A percentile compares a stretch with the other conserved stretches of the same genome.
Conservation (phyloP, 2,113 vertebrate genomes). For the Solenodon paradoxus region DNA sequence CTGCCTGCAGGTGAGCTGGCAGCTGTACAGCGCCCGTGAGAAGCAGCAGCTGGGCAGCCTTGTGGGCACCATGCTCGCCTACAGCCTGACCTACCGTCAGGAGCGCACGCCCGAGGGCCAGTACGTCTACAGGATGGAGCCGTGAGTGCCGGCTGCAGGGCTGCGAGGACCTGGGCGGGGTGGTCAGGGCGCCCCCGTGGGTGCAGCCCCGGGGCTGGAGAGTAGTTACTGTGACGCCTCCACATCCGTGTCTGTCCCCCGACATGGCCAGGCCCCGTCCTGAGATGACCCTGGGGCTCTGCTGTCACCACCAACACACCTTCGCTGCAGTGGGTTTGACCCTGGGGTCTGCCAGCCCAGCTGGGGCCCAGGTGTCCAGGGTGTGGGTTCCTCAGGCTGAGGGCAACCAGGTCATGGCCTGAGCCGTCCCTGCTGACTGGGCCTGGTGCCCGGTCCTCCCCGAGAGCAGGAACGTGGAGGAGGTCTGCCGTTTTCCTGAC, state of each 20-base stretch:
- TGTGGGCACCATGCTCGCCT: constrained; percentile 94
- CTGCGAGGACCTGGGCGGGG: fast-evolving
- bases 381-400: too few species aligned
- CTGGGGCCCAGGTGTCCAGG: too few species aligned
- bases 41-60: constrained; percentile 93
- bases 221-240: too few species aligned
- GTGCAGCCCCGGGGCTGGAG: too few species aligned
- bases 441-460: fast-evolving
- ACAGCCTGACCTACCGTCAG: constrained; percentile 96
- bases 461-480: constrained; percentile 88
- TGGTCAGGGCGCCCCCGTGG: not conserved
- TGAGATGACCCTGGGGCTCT: not conserved
- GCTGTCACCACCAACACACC: too few species aligned
- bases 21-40: constrained; percentile 94
- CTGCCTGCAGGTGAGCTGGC: constrained; percentile 92
- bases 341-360: too few species aligned
- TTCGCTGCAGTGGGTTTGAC: too few species aligned
- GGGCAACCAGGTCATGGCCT: too few species aligned
- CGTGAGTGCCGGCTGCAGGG: constrained; percentile 86
- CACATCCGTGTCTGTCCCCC: too few species aligned
- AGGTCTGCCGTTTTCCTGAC: constrained; percentile 88
- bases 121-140: constrained; percentile 92
- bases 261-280: too few species aligned
- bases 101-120: constrained; percentile 93
- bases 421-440: not conserved